Evolutionary conservation across 2,797 vertebrate species (phyloP).

Genomic region (Smutsia temminckii): DNA sequence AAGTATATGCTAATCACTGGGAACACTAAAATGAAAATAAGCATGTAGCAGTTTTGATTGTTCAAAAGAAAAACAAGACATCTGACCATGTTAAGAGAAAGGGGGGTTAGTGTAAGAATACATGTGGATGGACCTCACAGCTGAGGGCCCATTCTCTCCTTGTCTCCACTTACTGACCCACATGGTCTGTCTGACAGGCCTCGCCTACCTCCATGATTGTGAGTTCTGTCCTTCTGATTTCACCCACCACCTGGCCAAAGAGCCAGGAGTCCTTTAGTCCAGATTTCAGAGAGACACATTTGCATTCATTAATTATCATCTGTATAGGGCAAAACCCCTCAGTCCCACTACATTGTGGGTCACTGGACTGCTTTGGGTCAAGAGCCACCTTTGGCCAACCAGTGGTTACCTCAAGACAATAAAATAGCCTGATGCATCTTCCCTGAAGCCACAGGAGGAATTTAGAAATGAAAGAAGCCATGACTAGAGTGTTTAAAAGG

Average conservation of each 20-base stretch:
- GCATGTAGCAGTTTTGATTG: neutral
- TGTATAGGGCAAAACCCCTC: neutral
- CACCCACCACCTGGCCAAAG: neutral
- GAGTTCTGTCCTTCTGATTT: neutral
- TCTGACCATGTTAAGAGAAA: neutral
- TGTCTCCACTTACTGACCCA: neutral
- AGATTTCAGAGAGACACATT: neutral
- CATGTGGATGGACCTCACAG: neutral
- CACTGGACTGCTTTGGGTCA: neutral
- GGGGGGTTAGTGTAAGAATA: neutral
- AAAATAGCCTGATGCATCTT: neutral
- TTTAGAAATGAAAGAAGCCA: neutral
- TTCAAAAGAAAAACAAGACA: neutral
- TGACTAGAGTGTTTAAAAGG: neutral
- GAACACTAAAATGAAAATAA: neutral
- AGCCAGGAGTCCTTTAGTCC: neutral
- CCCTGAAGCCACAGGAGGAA: neutral
- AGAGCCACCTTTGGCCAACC: neutral
- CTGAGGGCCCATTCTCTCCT: neutral
- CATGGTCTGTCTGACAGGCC: neutral
- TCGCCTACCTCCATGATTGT: neutral
- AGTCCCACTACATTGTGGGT: neutral
- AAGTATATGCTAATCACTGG: neutral
- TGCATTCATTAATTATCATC: neutral
- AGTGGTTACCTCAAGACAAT: neutral